Evolutionary conservation across 1,140 invertebrate genomes (phyloP).

Genomic region (Drosophila sucinea): DNA sequence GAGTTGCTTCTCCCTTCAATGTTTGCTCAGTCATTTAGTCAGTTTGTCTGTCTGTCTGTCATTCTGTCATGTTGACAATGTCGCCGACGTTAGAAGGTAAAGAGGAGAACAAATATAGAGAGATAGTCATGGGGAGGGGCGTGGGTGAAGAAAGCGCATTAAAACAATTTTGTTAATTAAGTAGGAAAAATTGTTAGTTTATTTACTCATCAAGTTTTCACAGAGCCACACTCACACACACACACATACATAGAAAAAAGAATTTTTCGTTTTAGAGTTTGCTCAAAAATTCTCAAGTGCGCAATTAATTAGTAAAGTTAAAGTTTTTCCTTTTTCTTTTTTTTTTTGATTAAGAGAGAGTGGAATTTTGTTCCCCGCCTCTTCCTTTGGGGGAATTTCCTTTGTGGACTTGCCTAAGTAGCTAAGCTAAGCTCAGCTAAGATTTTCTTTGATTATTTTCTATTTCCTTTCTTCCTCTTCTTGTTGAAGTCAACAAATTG

Average conservation of each 20-base stretch:
- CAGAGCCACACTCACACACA: slow-evolving; percentile 45
- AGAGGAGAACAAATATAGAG: not conserved
- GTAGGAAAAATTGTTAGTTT: slow-evolving; percentile 81
- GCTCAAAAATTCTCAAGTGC: slow-evolving; percentile 78
- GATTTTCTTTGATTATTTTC: slow-evolving; percentile 46
- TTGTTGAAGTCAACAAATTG: slow-evolving; percentile 46
- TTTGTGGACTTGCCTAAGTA: slow-evolving; percentile 40
- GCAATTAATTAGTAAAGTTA: slow-evolving; percentile 82
- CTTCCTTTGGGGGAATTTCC: not conserved
- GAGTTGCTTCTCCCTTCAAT: slow-evolving; percentile 37
- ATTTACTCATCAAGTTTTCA: slow-evolving; percentile 78
- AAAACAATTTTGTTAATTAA: slow-evolving; percentile 82
- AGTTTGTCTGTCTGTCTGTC: slow-evolving; percentile 41
- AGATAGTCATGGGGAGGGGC: not conserved
- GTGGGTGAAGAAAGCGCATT: slow-evolving; percentile 49
- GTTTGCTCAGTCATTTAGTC: slow-evolving; percentile 75
- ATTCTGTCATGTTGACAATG: slow-evolving; percentile 66
- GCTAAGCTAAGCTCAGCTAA: slow-evolving; percentile 48
- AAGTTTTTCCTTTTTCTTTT: slow-evolving; percentile 41
- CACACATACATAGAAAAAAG: slow-evolving; percentile 7
- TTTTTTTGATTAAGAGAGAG: slow-evolving; percentile 1
- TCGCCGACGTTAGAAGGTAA: slow-evolving; percentile 6
- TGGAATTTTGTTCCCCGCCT: not conserved
- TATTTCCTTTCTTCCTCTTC: slow-evolving; percentile 5
- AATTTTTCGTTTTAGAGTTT: slow-evolving; percentile 51